phyloP scores from a whole-genome alignment of 2,888 invertebrate species.

The Polietes domitor region DNA sequence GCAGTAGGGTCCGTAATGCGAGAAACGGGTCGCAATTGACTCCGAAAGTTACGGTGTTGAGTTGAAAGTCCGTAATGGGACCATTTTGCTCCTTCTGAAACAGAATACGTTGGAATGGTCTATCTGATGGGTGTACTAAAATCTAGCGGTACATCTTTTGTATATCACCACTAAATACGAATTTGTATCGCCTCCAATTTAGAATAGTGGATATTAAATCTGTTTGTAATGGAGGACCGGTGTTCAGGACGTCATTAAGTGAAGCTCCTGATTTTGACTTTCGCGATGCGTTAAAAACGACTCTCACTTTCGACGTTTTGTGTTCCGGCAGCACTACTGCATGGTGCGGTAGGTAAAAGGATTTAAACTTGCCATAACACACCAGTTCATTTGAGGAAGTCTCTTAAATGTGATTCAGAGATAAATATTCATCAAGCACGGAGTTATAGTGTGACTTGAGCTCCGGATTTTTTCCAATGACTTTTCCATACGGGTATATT shows the following conservation, averaged over 20 bases:
- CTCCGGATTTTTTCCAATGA: background rate
- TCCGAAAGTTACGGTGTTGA: conserved; percentile 34
- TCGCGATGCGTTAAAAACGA: conserved; percentile 15
- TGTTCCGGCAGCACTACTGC: too few species aligned
- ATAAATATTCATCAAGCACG: background rate
- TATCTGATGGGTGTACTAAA: conserved; percentile 39
- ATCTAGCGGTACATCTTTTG: too few species aligned
- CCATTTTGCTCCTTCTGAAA: conserved; percentile 37
- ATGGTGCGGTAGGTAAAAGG: conserved; percentile 3
- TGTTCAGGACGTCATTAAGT: background rate
- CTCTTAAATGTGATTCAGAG: background rate
- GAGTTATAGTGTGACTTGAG: background rate
- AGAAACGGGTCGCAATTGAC: conserved; percentile 25
- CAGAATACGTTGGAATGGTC: conserved; percentile 61
- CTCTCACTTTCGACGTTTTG: background rate
- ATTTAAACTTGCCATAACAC: background rate
- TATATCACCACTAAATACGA: conserved; percentile 64
- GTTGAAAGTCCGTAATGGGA: background rate
- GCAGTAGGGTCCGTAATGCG: conserved; percentile 9
- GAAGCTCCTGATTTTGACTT: background rate
- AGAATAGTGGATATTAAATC: too few species aligned
- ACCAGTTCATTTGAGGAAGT: background rate
- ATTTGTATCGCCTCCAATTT: conserved; percentile 49
- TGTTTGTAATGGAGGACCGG: background rate
- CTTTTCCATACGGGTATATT: background rate